Evolutionary conservation across 2,113 vertebrate genomes (phyloP).

Genomic region (Esox niger): DNA sequence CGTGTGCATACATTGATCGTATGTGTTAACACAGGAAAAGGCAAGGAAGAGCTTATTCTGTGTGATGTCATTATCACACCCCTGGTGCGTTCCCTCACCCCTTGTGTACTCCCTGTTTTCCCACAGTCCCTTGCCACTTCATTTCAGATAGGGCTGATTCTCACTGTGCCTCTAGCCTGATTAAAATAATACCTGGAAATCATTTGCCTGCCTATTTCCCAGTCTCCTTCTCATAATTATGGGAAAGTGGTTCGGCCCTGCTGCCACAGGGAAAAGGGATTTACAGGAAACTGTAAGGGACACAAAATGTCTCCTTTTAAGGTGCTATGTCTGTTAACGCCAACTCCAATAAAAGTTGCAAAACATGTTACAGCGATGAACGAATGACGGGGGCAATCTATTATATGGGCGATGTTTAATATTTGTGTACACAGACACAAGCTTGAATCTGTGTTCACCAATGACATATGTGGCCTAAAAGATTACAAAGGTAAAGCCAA

Average conservation of each 20-base stretch:
- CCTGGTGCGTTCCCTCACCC: background rate
- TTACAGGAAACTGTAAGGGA: no score
- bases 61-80: constrained; percentile 21
- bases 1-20: background rate
- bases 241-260: constrained; percentile 11
- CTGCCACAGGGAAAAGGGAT: background rate
- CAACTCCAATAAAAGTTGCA: background rate
- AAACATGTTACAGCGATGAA: background rate
- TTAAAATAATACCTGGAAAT: constrained; percentile 8
- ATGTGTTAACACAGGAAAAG: background rate
- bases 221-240: constrained; percentile 6
- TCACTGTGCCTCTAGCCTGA: background rate
- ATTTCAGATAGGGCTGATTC: background rate
- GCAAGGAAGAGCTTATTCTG: constrained; percentile 6
- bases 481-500: no score
- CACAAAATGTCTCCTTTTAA: no score
- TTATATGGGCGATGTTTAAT: no score
- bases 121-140: background rate
- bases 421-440: no score
- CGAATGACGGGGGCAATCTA: background rate
- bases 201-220: constrained; percentile 3
- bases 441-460: no score
- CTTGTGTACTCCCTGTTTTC: background rate
- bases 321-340: background rate
- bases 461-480: no score